A percentile compares a stretch with the other conserved stretches of the same genome.
phyloP scores from a whole-genome alignment of 35 echinoderm and acorn worm species.

The Ophiothrix spiculata region DNA sequence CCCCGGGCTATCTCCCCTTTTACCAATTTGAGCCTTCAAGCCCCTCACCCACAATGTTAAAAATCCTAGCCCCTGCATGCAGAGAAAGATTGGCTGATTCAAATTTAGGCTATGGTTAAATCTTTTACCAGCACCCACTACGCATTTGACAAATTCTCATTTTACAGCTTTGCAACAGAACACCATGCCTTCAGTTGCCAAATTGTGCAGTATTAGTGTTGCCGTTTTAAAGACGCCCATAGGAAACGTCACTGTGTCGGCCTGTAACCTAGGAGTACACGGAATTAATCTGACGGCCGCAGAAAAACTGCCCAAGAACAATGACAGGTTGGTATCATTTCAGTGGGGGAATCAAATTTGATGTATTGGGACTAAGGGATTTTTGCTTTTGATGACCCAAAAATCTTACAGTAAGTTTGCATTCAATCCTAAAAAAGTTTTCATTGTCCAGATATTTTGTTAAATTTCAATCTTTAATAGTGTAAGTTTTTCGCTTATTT shows the following conservation, averaged over 20 bases:
- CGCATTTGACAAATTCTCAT: not conserved
- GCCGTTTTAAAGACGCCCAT: constrained; percentile 35
- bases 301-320: constrained; percentile 11
- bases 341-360: too few species aligned
- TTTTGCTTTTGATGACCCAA: not conserved
- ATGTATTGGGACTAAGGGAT: too few species aligned
- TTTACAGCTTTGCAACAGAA: not conserved
- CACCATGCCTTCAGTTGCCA: constrained; percentile 1
- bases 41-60: too few species aligned
- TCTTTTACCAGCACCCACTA: not conserved
- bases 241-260: constrained; percentile 48
- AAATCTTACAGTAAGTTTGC: not conserved
- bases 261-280: constrained; percentile 54
- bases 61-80: too few species aligned
- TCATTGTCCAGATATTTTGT: not conserved
- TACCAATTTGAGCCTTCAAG: too few species aligned
- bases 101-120: not conserved
- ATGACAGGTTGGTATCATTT: constrained; percentile 4
- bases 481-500: not conserved
- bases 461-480: not conserved
- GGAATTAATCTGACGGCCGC: constrained; percentile 45
- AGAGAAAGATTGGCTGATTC: not conserved
- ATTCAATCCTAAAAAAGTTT: not conserved
- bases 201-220: not conserved
- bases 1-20: too few species aligned